Conservation (phyloP, 2,797 vertebrate species). For the Leptoclinus maculatus region DNA sequence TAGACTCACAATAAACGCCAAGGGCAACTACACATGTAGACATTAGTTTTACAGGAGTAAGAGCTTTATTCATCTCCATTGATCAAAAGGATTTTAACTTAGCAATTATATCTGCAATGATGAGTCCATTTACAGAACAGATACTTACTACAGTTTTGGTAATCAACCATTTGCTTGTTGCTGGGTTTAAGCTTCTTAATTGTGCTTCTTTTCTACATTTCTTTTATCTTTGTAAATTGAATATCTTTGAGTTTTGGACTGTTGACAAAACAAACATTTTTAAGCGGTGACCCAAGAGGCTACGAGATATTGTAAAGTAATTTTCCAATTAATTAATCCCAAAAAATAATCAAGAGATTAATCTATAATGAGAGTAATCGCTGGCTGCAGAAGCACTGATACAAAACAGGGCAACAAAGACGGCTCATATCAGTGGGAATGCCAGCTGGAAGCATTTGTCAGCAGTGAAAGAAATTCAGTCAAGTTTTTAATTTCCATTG, state of each 20-base stretch:
- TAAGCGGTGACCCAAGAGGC: not conserved
- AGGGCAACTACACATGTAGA: not conserved
- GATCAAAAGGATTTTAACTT: not conserved
- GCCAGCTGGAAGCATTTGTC: not conserved
- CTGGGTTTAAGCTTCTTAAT: not conserved
- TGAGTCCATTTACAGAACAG: not conserved
- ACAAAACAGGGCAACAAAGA: not conserved
- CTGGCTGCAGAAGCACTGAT: not conserved
- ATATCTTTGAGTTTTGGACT: not conserved
- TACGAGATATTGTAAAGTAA: not conserved
- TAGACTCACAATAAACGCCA: not conserved
- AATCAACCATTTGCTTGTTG: not conserved
- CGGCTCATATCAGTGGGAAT: not conserved
- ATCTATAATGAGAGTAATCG: conserved; percentile 33
- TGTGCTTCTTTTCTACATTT: not conserved
- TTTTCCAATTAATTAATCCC: conserved; percentile 4
- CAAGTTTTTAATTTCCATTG: not conserved
- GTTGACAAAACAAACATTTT: not conserved
- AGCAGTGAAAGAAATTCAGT: not conserved
- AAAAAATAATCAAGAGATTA: conserved; percentile 3
- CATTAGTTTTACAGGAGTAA: not conserved
- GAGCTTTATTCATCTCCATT: not conserved
- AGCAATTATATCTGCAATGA: not conserved
- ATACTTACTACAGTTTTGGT: not conserved
- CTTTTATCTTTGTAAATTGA: not conserved